Base-by-base conservation (phyloP, 2,797 vertebrate species). In the Eulemur albifrons region DNA sequence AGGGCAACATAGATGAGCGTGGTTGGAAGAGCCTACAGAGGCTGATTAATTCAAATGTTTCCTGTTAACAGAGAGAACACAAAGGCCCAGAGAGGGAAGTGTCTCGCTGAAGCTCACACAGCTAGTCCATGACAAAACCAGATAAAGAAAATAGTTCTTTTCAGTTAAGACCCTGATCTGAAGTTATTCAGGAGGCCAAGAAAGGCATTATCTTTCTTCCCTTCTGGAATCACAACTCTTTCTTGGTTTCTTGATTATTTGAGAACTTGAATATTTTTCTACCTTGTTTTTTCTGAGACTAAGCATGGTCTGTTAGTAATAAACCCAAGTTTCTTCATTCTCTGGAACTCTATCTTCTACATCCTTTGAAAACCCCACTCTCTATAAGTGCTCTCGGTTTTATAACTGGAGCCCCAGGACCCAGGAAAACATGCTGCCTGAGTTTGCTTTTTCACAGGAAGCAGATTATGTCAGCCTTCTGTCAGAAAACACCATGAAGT, bases 71-170 rank as follows among this genome's bases (percentile, higher is more conserved):
- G 63, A 25, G 35, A 92, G 57, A 88, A 97, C 93, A 48, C 25
- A 25, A 85, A 92, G 61, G 11, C 43, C 54, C n/a, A 93, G 61
- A 92, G 88, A 92, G 7, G 40, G 30, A 57, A 32, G 11, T 30
- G 45, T 50, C 27, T 90, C 21, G 0, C 30, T 75, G 45, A 88
- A 92, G 54, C 81, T 97, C 76, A 90, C 50, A 88, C 23, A 30
- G 25, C 30, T 61, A 73, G 65, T 82, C 32, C 25, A 32, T 48
- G 70, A 61, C 61, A 80, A 93, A 94, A 50, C 43, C 73, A 92
- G 88, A 86, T 93, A 96, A 97, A 95, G 79, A 61, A 96, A 93
- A 96, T 40, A 77, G 23, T 92, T 88, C 70, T 95, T 92, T 96
- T 95, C 93, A 85, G 40, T 94, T 96, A 96, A 90, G 93, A 96